These are phyloP conservation scores for Tragelaphus imberbis DNA, from an alignment of 2,113 vertebrate species.

Conservation along the genomic window DNA sequence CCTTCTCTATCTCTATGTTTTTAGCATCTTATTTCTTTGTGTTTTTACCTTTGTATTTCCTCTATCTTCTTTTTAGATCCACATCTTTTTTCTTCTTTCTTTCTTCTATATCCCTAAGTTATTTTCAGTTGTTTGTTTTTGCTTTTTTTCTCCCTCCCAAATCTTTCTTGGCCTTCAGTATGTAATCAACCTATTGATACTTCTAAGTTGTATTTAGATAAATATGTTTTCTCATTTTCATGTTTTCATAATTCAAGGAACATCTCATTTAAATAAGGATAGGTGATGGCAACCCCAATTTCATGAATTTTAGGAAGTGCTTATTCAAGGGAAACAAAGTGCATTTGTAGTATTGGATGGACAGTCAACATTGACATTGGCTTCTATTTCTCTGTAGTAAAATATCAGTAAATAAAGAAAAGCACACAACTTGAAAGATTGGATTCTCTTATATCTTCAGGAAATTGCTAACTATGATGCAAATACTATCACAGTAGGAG, in stretches of 20 bases:
- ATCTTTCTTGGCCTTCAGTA: background rate
- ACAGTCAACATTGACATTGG: background rate
- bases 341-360: rapidly evolving
- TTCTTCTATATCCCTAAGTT: background rate
- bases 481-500: background rate
- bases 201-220: background rate
- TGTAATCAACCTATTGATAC: background rate
- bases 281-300: background rate
- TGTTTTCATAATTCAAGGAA: background rate
- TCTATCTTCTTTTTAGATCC: background rate
- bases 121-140: background rate
- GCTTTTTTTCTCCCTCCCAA: rapidly evolving
- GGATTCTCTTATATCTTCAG: background rate
- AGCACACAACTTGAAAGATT: background rate
- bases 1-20: background rate
- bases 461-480: background rate
- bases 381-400: background rate
- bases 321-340: background rate
- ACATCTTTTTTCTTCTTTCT: background rate
- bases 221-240: background rate
- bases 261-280: background rate
- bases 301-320: background rate
- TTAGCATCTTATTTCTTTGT: background rate
- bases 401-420: background rate
- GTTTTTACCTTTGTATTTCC: background rate